A percentile compares a stretch with the other conserved stretches of the same genome.
phyloP scores from a whole-genome alignment of 2,888 invertebrate genomes.

The Pyrgus malvae region DNA sequence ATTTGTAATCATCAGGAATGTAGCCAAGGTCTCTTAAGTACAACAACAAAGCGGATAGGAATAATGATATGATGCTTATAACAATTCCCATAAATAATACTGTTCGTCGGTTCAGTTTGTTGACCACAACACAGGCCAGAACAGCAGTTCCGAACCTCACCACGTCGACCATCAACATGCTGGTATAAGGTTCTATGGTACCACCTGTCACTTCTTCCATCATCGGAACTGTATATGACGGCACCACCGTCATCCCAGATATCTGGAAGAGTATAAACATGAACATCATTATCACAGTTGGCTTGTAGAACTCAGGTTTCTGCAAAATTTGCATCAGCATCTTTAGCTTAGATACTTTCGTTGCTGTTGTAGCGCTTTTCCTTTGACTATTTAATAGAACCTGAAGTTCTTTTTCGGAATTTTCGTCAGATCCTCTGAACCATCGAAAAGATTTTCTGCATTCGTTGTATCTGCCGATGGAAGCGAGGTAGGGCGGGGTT shows the following conservation, averaged over 20 bases:
- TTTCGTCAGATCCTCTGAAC: conserved; percentile 76
- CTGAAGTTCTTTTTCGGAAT: conserved; percentile 72
- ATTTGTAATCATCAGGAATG: conserved; percentile 57
- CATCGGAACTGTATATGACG: conserved; percentile 85
- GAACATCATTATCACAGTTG: conserved; percentile 83
- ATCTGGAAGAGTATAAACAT: conserved; percentile 86
- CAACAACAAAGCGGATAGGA: conserved; percentile 69
- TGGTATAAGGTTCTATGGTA: conserved; percentile 81
- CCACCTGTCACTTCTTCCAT: conserved; percentile 82
- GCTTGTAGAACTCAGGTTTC: conserved; percentile 82
- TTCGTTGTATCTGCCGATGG: conserved; percentile 73
- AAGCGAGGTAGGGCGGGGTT: conserved; percentile 85
- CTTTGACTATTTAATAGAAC: conserved; percentile 64
- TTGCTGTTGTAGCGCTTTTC: conserved; percentile 55
- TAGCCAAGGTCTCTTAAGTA: conserved; percentile 61
- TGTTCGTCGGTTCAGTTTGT: conserved; percentile 81
- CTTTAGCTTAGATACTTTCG: conserved; percentile 54
- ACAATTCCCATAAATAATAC: conserved; percentile 83
- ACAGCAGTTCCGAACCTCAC: conserved; percentile 83
- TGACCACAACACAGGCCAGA: conserved; percentile 82
- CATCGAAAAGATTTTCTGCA: conserved; percentile 82
- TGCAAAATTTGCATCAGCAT: conserved; percentile 48
- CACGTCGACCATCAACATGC: conserved; percentile 84
- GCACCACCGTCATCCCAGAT: conserved; percentile 86
- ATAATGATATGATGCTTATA: conserved; percentile 81